Conservation (phyloP, 2,797 vertebrate species). For the Hypotaenidia okinawae region DNA sequence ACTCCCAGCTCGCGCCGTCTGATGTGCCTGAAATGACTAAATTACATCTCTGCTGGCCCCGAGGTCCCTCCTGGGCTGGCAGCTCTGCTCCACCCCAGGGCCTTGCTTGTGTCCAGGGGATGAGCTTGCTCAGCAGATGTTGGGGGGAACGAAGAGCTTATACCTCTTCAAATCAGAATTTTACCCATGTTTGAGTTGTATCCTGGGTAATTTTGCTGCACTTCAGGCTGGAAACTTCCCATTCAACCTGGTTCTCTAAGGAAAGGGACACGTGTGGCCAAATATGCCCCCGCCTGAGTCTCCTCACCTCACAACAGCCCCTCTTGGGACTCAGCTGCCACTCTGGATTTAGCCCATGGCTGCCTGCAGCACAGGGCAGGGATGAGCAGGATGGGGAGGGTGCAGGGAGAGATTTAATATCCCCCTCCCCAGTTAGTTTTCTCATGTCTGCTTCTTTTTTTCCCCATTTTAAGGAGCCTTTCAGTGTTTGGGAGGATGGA, state of each 20-base stretch:
- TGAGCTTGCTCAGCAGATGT: not conserved
- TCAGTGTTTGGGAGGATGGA: not conserved
- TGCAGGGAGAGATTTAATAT: not conserved
- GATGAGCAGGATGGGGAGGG: not conserved
- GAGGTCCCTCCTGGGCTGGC: not conserved
- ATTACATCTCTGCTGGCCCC: not conserved
- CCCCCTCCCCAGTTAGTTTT: not conserved
- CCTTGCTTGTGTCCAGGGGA: not conserved
- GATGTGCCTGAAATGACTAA: constrained; percentile 48
- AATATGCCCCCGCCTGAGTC: fast-evolving
- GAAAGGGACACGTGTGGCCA: not conserved
- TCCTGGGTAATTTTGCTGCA: not conserved
- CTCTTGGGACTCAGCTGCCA: not conserved
- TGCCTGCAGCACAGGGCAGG: fast-evolving
- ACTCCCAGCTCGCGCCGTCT: constrained; percentile 23
- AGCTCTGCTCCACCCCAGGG: not conserved
- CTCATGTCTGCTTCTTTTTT: no score
- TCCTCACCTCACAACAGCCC: not conserved
- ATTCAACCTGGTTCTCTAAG: not conserved
- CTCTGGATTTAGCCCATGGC: not conserved
- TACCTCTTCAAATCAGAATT: fast-evolving
- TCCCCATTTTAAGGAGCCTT: not conserved
- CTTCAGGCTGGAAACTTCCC: not conserved
- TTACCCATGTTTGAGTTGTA: fast-evolving
- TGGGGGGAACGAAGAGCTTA: fast-evolving